Evolutionary conservation across 2,113 vertebrate species (phyloP).

Genomic region (Calyptommatus sinebrachiatus): DNA sequence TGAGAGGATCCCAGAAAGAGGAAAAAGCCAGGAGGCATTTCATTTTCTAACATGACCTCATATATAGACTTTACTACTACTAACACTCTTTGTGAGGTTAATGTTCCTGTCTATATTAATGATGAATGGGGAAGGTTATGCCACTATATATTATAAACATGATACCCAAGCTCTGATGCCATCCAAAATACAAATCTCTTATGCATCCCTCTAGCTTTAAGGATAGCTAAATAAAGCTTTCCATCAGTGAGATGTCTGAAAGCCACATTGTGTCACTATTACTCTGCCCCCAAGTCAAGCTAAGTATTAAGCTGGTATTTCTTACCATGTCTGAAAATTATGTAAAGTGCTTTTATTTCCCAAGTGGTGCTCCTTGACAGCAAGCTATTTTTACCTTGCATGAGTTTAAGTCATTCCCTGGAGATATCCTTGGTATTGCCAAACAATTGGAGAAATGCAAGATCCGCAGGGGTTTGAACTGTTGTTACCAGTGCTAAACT

Average conservation of each 20-base stretch:
- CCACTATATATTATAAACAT: background rate
- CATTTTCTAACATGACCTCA: background rate
- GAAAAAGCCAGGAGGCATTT: background rate
- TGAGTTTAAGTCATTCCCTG: background rate
- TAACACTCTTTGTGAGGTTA: background rate
- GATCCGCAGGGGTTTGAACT: background rate
- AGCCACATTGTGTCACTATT: fast-evolving
- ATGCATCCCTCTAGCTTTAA: background rate
- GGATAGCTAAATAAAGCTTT: background rate
- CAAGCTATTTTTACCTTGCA: background rate
- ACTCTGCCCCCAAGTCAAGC: background rate
- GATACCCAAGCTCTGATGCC: background rate
- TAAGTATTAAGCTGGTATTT: background rate
- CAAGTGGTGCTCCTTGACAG: background rate
- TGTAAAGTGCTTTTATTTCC: background rate
- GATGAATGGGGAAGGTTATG: background rate
- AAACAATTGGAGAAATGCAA: background rate
- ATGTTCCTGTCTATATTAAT: background rate
- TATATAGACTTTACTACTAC: background rate
- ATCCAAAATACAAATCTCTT: background rate
- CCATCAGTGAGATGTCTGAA: background rate
- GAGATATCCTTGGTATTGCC: background rate
- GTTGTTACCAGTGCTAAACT: background rate
- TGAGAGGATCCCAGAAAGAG: background rate
- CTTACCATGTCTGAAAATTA: background rate